Evolutionary conservation across 1,140 invertebrate species (phyloP), one percentile per base, ranked within the genome.

Genomic region (Riptortus pedestris): DNA sequence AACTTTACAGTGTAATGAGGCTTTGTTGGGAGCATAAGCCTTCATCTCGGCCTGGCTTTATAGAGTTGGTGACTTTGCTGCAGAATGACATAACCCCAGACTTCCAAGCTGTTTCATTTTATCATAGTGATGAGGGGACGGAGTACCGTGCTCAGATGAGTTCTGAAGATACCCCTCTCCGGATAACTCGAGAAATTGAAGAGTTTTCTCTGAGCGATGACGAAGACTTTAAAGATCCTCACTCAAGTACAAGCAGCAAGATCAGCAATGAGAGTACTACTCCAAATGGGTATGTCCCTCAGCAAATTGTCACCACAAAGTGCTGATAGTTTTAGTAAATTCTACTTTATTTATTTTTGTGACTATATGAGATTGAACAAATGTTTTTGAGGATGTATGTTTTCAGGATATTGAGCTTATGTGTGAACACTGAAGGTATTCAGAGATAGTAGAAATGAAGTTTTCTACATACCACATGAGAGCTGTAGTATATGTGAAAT

Each of bases 1-100:
- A 86, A 69, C 76, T 98, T 69, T 94, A 91, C 74, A 78, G 84
- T 59, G 74, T 98, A 31, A 98, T 98, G 95, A 79, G 84, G 63
- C 76, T 79, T 47, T 96, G 92, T 71, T 98, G 94, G 94, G 81
- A 83, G 68, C 86, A 87, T 71, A 84, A 87, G 70, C 80, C 87
- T 5, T 78, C 79, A 26, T 75, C 77, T 26, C 76, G 94, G 58
- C 93, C 93, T 18, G 84, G 85, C 62, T 98, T 98, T 76, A 78
- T 90, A 60, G 84, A 89, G 59, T 81, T 94, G 11, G 84, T 88
- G 51, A 76, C 77, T 11, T 74, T 82, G 70, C 75, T 92, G 64
- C 73, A 85, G 67, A 74, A 81, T 29, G 77, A 83, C 69, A 73
- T 81, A 18, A 66, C 69, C 61, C 68, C 73, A 33, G 75, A 78